Evolutionary conservation across 2,113 vertebrate species (phyloP), one percentile per base, ranked within the genome.

Genomic region (Tringa solitaria): DNA sequence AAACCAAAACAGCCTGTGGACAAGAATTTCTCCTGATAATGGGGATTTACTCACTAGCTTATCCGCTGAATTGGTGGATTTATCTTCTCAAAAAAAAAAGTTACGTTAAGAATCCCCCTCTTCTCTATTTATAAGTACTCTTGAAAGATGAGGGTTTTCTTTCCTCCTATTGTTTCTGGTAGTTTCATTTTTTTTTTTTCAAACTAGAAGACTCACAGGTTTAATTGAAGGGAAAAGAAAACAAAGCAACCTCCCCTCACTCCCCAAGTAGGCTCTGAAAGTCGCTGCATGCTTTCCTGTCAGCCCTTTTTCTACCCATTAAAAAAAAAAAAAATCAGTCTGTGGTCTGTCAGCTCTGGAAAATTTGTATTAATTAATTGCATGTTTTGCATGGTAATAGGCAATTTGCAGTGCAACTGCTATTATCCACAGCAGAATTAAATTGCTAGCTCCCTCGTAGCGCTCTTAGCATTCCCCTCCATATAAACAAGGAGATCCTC

Each of bases 281-380:
- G 20, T 60, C 85, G 61, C 45, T 81, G 54, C 33, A 8, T 56
- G 48, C 23, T 82, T 94, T 84, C 43, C 39, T 94, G 92, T 82
- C 76, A 81, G 23, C 64, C 18, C 43, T 46, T 18, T 12, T 9
- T 9, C 22, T 10, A 24, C 35, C 59, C 20, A 21, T n/a, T 33
- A 69, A 37, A 50, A 45, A 13, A 33, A 69, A n/a, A 50, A 45
- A 13, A 33, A 37, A 69, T 60, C 59, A 60, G 50, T 79, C 64
- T 77, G 54, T 46, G 57, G 37, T 85, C 73, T 96, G 91, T 93
- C 94, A 87, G 35, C 81, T 89, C 94, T 46, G 54, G 41, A 39
- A 94, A 93, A 93, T 69, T 73, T 87, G 61, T 94, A 91, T 89
- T 65, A 69, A 93, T 91, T 87, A 95, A 95, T 95, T 43, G n/a